phyloP scores from a whole-genome alignment of 2,888 invertebrate species.

The Caenorhabditis doughertyi region DNA sequence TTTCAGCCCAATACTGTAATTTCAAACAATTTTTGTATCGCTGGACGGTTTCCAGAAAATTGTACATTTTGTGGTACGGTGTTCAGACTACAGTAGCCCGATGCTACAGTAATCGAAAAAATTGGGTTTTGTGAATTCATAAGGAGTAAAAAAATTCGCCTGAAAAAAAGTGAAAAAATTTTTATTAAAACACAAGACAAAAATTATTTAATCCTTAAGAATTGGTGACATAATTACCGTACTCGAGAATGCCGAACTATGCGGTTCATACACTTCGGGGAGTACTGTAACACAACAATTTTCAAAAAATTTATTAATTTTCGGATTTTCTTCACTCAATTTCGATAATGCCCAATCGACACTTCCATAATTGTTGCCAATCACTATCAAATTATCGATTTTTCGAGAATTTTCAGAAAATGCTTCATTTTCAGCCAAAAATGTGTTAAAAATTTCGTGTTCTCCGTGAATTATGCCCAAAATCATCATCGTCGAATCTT shows the following conservation, averaged over 20 bases:
- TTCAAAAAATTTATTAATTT: conserved; percentile 22
- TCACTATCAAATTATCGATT: conserved; percentile 41
- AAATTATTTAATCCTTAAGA: neutral
- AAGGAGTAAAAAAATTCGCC: too few species aligned
- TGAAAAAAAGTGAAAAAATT: neutral
- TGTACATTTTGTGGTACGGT: too few species aligned
- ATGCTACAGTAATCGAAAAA: too few species aligned
- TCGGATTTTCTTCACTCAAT: neutral
- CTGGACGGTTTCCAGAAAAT: too few species aligned
- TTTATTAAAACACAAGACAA: neutral
- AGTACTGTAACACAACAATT: neutral
- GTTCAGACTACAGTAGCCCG: too few species aligned
- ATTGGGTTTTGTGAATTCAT: too few species aligned
- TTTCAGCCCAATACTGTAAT: too few species aligned
- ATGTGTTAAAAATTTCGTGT: conserved; percentile 64
- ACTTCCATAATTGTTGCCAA: conserved; percentile 65
- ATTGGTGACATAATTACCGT: conserved; percentile 43
- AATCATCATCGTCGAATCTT: conserved; percentile 18
- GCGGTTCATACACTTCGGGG: conserved; percentile 29
- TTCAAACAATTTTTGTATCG: too few species aligned
- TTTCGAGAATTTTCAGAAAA: conserved; percentile 2
- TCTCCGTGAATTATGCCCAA: conserved; percentile 64
- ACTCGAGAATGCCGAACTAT: conserved; percentile 30
- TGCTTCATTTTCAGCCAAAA: too few species aligned
- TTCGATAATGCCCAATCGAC: conserved; percentile 39